phyloP scores from a whole-genome alignment of 2,797 vertebrate species.

The Miichthys miiuy region DNA sequence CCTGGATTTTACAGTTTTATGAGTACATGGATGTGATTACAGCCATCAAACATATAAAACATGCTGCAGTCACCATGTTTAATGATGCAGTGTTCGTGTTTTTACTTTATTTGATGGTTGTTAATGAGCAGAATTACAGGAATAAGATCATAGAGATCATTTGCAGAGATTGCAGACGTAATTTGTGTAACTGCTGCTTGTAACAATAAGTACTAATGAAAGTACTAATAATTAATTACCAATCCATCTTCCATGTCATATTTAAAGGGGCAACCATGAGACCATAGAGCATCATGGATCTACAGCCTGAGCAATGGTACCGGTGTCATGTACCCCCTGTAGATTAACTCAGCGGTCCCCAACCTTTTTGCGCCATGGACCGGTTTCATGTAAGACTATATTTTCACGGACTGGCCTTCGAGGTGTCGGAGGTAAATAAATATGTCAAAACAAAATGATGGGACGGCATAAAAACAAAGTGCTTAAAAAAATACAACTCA shows the following conservation, averaged over 20 bases:
- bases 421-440: no score
- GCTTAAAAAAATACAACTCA: no score
- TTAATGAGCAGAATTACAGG: background rate
- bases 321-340: background rate
- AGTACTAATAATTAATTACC: background rate
- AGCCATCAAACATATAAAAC: background rate
- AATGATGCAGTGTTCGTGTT: background rate
- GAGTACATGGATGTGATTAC: constrained; percentile 16
- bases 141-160: background rate
- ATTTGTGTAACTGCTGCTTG: no score
- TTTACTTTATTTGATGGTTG: background rate
- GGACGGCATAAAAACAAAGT: no score
- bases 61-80: background rate
- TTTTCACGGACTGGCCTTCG: no score
- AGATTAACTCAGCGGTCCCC: no score
- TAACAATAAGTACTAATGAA: background rate
- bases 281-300: background rate
- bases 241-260: background rate
- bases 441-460: no score
- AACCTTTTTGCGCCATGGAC: no score
- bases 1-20: constrained; percentile 9
- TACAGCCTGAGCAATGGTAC: background rate
- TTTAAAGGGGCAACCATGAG: background rate
- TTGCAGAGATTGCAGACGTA: background rate
- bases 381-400: no score